Evolutionary conservation across 1,140 invertebrate species (phyloP), one percentile per base, ranked within the genome.

Genomic region (Himalopsyche phryganea): DNA sequence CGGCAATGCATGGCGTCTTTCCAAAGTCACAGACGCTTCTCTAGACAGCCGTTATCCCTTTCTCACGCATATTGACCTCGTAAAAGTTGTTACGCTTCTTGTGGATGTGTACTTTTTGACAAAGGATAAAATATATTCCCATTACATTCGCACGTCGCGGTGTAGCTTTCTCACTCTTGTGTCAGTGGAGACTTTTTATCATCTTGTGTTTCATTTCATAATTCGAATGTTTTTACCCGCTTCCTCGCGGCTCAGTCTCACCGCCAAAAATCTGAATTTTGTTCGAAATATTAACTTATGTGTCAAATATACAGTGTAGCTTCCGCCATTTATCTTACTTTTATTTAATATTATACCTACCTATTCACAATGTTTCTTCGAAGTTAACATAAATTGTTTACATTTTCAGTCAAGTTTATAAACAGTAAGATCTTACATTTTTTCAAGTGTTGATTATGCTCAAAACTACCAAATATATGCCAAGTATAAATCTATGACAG

Each of bases 1-100:
- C 52, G 44, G 55, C 66, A 45, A 65, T 72, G 69, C 74, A 75
- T 76, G 73, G 75, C 74, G 75, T 74, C 74, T 65, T 68, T 71
- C 70, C 69, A 70, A 71, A 67, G 45, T 52, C 53, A 41, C 53
- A 67, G 71, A 75, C 68, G 72, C 70, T 71, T 69, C 69, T 66
- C 72, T 70, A 72, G 71, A 71, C 70, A 74, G 69, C 72, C 75
- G 73, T 76, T 74, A 77, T 77, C 75, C 75, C 76, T 77, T 76
- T 77, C 75, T 75, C 72, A 70, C 75, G 71, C 70, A 73, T 70
- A 74, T 75, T 71, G 72, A 72, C 70, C 14, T 23, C 71, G 69
- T 70, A 70, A 69, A 72, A 66, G 69, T 62, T 40, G 32, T 19
- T 41, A 42, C 53, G 53, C 44, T 49, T 56, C 53, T 56, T 48